These are phyloP conservation scores for Clavelina lepadiformis DNA, from an alignment of 23 tunicate genomes.

Conservation along the genomic window DNA sequence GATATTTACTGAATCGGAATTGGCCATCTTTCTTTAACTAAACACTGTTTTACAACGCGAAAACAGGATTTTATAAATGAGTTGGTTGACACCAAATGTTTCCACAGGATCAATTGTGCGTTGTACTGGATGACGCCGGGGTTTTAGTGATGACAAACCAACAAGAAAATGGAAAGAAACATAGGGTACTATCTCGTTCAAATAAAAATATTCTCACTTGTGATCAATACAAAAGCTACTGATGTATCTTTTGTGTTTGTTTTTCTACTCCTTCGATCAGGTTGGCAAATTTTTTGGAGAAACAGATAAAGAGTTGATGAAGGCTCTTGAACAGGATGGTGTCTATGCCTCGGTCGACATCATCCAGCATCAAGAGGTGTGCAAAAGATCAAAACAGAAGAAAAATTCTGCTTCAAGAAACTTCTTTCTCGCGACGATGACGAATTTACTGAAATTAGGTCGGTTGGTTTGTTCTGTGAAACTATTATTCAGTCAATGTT, in stretches of 20 bases:
- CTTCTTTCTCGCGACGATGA: conserved; percentile 30
- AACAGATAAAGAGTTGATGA: conserved; percentile 52
- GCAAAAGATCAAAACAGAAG: conserved; percentile 18
- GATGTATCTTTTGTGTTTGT: too few species aligned
- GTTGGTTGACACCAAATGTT: too few species aligned
- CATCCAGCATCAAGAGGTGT: conserved; percentile 56
- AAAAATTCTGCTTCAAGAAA: conserved; percentile 16
- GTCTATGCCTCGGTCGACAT: conserved; percentile 16
- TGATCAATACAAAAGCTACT: too few species aligned
- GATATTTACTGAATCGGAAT: too few species aligned
- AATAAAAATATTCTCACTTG: too few species aligned
- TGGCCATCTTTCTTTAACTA: too few species aligned
- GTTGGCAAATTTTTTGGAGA: conserved; percentile 55
- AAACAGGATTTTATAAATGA: too few species aligned
- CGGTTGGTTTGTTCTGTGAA: neutral
- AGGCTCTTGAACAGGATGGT: conserved; percentile 14
- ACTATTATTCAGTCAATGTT: neutral
- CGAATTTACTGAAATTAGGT: conserved; percentile 25
- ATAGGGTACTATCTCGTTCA: neutral
- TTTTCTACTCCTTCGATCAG: too few species aligned
- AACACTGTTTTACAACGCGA: too few species aligned
- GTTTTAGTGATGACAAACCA: conserved; percentile 44
- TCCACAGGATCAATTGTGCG: conserved; percentile 32
- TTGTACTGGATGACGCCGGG: conserved; percentile 71
- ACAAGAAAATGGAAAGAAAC: conserved; percentile 17